Evolutionary conservation across 37 sponge, comb jelly and placozoan genomes (phyloP).

Genomic region (Hormiphora californensis): DNA sequence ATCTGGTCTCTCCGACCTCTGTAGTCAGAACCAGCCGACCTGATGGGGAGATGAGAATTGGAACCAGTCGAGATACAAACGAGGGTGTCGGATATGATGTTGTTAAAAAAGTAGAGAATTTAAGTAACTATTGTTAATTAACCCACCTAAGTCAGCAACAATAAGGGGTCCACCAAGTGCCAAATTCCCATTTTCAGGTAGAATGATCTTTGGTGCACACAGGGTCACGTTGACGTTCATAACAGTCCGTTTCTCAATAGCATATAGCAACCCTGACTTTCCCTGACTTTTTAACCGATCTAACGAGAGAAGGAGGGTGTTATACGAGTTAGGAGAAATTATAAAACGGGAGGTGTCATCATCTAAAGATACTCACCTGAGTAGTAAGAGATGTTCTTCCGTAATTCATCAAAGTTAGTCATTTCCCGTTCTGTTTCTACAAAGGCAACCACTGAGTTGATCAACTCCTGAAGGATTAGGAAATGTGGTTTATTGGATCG

Average conservation of each 20-base stretch:
- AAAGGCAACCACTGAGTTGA: constrained; percentile 13
- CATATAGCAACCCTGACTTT: constrained; percentile 41
- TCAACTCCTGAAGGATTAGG: not conserved
- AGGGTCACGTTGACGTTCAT: constrained; percentile 24
- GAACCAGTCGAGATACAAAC: too few relatives aligned
- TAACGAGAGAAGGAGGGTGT: too few relatives aligned
- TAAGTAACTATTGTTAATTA: too few relatives aligned
- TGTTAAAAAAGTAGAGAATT: too few relatives aligned
- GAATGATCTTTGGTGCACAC: constrained; percentile 10
- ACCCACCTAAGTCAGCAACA: constrained; percentile 39
- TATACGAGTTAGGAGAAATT: too few relatives aligned
- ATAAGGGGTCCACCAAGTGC: constrained; percentile 12
- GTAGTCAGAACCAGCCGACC: constrained; percentile 36
- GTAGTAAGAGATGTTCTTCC: constrained; percentile 31
- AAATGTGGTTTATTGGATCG: not conserved
- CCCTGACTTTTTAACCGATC: constrained; percentile 20
- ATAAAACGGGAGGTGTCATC: too few relatives aligned
- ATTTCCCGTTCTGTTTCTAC: constrained; percentile 14
- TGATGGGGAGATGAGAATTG: too few relatives aligned
- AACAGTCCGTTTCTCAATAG: constrained; percentile 48
- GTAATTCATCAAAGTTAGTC: constrained; percentile 26
- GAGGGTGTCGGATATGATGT: too few relatives aligned
- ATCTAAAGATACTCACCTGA: too few relatives aligned
- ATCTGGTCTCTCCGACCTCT: constrained; percentile 27
- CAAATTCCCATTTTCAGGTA: not conserved